Conservation (phyloP, 2,113 vertebrate genomes). For the Brienomyrus longianalis region DNA sequence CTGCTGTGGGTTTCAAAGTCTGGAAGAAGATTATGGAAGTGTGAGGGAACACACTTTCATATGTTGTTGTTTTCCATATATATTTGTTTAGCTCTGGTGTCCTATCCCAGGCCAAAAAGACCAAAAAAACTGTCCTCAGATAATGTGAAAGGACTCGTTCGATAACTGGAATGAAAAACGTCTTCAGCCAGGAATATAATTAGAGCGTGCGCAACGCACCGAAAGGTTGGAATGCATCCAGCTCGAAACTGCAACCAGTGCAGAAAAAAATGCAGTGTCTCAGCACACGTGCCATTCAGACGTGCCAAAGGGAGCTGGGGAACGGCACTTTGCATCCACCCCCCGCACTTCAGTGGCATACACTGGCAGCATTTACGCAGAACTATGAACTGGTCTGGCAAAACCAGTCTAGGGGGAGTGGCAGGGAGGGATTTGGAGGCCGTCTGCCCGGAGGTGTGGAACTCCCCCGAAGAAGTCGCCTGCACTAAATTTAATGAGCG, state of each 20-base stretch:
- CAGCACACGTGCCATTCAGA: not conserved
- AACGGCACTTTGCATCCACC: not conserved
- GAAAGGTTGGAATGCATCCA: not conserved
- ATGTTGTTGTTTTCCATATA: not conserved
- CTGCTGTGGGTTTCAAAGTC: not conserved
- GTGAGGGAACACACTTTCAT: not conserved
- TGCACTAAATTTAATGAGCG: not conserved
- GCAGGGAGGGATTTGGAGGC: not conserved
- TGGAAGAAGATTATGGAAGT: not conserved
- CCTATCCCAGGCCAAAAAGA: not conserved
- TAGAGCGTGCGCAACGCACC: not conserved
- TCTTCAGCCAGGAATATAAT: not conserved
- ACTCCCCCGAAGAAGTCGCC: not conserved
- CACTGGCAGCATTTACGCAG: not conserved
- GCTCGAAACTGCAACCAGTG: not conserved
- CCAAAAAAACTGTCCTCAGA: not conserved
- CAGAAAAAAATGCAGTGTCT: not conserved
- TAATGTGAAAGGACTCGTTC: conserved; percentile 1
- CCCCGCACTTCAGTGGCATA: not conserved
- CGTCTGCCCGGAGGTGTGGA: not conserved
- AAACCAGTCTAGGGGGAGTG: not conserved
- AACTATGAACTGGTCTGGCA: not conserved
- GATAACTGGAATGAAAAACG: not conserved
- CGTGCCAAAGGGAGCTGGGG: not conserved
- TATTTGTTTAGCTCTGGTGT: not conserved